Conservation (phyloP, 2,888 invertebrate species). For the Cheiracanthium punctorium region DNA sequence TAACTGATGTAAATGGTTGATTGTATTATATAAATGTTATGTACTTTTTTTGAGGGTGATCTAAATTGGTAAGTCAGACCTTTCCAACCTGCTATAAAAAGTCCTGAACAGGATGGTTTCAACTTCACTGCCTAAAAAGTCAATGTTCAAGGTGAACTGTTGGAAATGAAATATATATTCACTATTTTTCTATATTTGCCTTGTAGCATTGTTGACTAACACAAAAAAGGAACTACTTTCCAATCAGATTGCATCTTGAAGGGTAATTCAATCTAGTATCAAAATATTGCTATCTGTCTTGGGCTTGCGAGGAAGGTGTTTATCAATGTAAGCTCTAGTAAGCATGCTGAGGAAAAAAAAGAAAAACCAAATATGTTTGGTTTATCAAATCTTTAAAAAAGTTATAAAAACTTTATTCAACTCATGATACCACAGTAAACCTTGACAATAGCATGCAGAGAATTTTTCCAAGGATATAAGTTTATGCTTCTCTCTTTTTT, state of each 20-base stretch:
- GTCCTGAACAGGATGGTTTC: slow-evolving; percentile 23
- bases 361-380: too few species aligned
- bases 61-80: slow-evolving; percentile 22
- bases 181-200: slow-evolving; percentile 66
- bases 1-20: background rate
- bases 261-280: slow-evolving; percentile 22
- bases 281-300: slow-evolving; percentile 20
- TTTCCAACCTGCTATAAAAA: background rate
- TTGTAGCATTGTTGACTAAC: slow-evolving; percentile 40
- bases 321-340: background rate
- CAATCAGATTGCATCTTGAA: slow-evolving; percentile 9
- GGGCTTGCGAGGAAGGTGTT: background rate
- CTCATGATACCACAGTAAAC: too few species aligned
- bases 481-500: too few species aligned
- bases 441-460: too few species aligned
- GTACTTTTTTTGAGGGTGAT: slow-evolving; percentile 1
- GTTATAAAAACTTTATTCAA: too few species aligned
- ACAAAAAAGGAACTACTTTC: slow-evolving; percentile 12
- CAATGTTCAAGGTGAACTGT: slow-evolving; percentile 42
- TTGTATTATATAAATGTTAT: background rate
- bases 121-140: slow-evolving; percentile 52
- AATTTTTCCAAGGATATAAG: too few species aligned
- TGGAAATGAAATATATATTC: slow-evolving; percentile 47
- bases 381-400: too few species aligned
- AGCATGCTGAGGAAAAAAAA: too few species aligned